Conservation (phyloP, 1,140 invertebrate species). For the Drosophila elegans region DNA sequence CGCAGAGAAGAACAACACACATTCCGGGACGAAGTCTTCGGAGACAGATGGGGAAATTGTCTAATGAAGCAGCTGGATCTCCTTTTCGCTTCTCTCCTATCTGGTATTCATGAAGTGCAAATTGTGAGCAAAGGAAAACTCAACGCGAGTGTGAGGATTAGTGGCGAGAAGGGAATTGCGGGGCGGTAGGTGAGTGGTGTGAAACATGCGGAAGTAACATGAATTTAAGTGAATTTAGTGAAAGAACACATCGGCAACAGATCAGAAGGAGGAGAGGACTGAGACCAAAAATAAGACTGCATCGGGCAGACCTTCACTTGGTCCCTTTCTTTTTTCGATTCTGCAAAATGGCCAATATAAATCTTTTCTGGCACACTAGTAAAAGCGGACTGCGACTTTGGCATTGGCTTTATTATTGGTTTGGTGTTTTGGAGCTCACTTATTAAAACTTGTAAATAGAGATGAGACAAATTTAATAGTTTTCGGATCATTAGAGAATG, state of each 20-base stretch:
- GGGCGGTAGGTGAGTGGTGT: slow-evolving; percentile 40
- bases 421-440: slow-evolving; percentile 3
- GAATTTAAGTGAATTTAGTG: slow-evolving; percentile 81
- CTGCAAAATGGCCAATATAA: slow-evolving; percentile 25
- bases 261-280: slow-evolving; percentile 44
- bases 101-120: slow-evolving; percentile 80
- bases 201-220: slow-evolving; percentile 80
- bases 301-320: slow-evolving; percentile 10
- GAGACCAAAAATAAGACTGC: slow-evolving; percentile 19
- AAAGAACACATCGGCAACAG: slow-evolving; percentile 79
- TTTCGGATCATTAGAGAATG: neutral
- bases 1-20: slow-evolving; percentile 45
- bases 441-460: slow-evolving; percentile 6
- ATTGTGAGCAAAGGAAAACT: slow-evolving; percentile 66
- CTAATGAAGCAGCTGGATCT: slow-evolving; percentile 66
- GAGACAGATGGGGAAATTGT: slow-evolving; percentile 76
- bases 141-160: slow-evolving; percentile 17
- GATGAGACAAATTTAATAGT: neutral
- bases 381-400: neutral
- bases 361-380: slow-evolving; percentile 16
- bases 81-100: slow-evolving; percentile 12
- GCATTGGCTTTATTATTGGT: slow-evolving; percentile 10
- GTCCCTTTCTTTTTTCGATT: neutral
- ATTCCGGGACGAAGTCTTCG: slow-evolving; percentile 29
- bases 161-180: slow-evolving; percentile 2